A percentile compares a stretch with the other conserved stretches of the same genome.
Evolutionary conservation across 30 jellyfish, hydroid and myxozoan genomes (phyloP).

Genomic region (Catostylus mosaicus): DNA sequence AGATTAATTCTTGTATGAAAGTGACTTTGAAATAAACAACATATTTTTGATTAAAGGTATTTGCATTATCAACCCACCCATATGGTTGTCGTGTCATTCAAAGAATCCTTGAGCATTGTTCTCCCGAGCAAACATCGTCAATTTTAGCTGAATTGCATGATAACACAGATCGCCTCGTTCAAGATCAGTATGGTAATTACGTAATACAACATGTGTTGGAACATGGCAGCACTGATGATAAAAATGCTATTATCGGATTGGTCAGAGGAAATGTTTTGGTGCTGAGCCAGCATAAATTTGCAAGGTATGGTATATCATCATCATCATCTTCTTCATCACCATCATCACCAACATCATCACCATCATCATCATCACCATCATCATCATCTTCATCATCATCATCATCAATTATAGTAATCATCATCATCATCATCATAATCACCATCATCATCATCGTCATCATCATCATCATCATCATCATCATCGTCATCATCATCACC

Average conservation of each 20-base stretch:
- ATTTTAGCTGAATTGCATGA: slow-evolving; percentile 94
- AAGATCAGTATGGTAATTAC: slow-evolving; percentile 99
- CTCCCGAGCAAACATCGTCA: slow-evolving; percentile 93
- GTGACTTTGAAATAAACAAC: too few relatives aligned
- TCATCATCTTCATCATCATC: too few relatives aligned
- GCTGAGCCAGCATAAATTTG: slow-evolving; percentile 99
- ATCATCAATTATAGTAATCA: too few relatives aligned
- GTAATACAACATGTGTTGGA: slow-evolving; percentile 99
- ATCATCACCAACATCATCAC: too few relatives aligned
- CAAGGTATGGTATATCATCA: slow-evolving; percentile 70
- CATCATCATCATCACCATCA: too few relatives aligned
- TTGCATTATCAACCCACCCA: slow-evolving; percentile 99
- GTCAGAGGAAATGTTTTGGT: slow-evolving; percentile 94
- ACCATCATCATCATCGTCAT: too few relatives aligned
- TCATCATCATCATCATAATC: too few relatives aligned
- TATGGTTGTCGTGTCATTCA: slow-evolving; percentile 99
- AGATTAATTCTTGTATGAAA: too few relatives aligned
- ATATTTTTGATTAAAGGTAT: slow-evolving; percentile 63
- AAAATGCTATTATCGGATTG: slow-evolving; percentile 68
- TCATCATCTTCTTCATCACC: too few relatives aligned
- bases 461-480: too few relatives aligned
- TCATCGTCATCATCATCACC: too few relatives aligned
- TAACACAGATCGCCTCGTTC: slow-evolving; percentile 93
- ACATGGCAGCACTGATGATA: slow-evolving; percentile 98
- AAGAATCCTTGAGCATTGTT: slow-evolving; percentile 98